Evolutionary conservation across 92 coral and sea anemone genomes (phyloP).

Genomic region (Umimayanthus chanpuru): DNA sequence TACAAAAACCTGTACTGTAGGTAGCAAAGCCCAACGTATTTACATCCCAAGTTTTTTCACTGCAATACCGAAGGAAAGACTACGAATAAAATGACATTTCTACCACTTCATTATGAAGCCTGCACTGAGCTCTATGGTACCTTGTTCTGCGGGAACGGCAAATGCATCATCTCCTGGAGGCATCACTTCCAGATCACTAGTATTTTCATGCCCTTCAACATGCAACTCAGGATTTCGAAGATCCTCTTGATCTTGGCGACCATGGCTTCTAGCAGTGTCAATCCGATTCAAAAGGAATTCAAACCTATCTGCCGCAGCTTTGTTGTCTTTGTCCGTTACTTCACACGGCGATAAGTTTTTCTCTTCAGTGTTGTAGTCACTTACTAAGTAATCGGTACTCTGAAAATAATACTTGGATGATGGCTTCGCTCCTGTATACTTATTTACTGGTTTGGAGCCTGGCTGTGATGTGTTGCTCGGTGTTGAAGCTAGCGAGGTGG

Average conservation of each 20-base stretch:
- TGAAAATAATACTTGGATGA: conserved; percentile 1
- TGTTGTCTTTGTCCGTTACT: conserved; percentile 29
- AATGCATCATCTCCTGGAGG: conserved; percentile 90
- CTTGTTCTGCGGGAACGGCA: conserved; percentile 30
- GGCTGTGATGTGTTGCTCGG: conserved; percentile 18
- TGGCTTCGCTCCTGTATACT: background rate
- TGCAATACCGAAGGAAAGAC: background rate
- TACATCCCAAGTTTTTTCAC: no score
- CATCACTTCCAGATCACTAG: conserved; percentile 61
- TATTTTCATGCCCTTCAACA: conserved; percentile 58
- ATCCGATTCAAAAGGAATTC: conserved; percentile 90
- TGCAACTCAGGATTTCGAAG: conserved; percentile 55
- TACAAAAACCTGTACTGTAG: no score
- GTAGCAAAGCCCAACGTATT: no score
- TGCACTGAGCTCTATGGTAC: background rate
- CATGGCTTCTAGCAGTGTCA: conserved; percentile 69
- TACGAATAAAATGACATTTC: background rate
- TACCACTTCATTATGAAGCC: background rate
- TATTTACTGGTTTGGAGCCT: background rate
- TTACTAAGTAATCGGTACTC: background rate
- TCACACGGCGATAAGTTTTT: conserved; percentile 28
- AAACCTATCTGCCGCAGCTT: conserved; percentile 74
- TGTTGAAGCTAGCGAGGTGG: background rate
- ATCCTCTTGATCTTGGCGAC: conserved; percentile 45
- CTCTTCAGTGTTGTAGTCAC: background rate